phyloP scores from a whole-genome alignment of 2,797 vertebrate species.

The Malacoraja senta region DNA sequence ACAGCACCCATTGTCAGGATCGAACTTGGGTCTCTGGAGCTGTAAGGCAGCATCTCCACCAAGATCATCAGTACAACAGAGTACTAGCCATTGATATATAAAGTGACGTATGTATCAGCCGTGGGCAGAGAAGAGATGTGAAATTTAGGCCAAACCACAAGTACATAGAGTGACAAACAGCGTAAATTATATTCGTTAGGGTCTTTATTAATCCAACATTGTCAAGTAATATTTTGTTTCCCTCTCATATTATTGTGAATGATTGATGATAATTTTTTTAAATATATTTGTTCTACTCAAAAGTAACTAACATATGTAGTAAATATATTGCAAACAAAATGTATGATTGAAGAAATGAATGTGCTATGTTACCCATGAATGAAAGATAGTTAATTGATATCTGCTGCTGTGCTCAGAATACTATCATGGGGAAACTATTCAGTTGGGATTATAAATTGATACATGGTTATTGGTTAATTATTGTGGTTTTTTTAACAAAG shows the following conservation, averaged over 20 bases:
- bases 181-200: not conserved
- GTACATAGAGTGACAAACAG: not conserved
- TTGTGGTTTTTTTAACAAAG: not conserved
- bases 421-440: no score
- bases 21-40: no score
- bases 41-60: no score
- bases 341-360: not conserved
- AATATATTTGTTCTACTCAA: not conserved
- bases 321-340: not conserved
- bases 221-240: not conserved
- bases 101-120: not conserved
- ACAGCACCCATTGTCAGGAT: no score
- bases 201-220: conserved; percentile 8
- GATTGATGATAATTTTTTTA: not conserved
- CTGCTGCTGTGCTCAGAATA: not conserved
- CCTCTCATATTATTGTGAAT: not conserved
- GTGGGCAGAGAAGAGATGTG: not conserved
- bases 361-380: not conserved
- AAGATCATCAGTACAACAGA: no score
- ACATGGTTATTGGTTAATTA: not conserved
- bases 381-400: not conserved
- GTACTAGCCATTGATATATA: not conserved
- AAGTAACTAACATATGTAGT: not conserved
- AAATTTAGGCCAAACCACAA: not conserved
- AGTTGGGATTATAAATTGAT: not conserved